Base-by-base conservation (phyloP, 2,888 invertebrate species). In the Philereme vetulata region DNA sequence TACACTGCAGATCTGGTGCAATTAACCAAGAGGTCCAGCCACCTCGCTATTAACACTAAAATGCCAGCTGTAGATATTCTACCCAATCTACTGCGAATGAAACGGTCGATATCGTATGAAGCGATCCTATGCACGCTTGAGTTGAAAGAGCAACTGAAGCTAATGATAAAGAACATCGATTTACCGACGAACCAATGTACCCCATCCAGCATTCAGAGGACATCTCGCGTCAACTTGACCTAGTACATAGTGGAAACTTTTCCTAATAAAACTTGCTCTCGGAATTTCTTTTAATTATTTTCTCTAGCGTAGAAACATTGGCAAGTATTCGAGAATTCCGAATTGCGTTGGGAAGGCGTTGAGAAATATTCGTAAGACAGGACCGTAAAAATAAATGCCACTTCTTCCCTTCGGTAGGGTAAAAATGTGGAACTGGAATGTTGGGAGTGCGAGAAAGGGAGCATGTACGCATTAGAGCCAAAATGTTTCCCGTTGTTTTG, bases 71-170 rank as follows among this genome's bases (percentile, higher is more conserved):
- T 63, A 60, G 77, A 65, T 11, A 79, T 85, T 36, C 60, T 88
- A 45, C 82, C 88, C 0, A 82, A 75, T 65, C 59, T 86, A 34
- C 68, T 90, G 5, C 70, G 77, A 53, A 77, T 86, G 7, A 90
- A 87, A 48, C 77, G 86, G 44, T 88, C 90, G 1, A 77, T 86
- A 45, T 89, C 88, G 0, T 84, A 86, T 38, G 88, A 90, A 71
- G 85, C 83, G 0, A 78, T 87, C 38, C 56, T 86, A 42, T 85
- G 85, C 67, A 75, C 80, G 4, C 86, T 84, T 21, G 86, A 86
- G 52, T 68, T 89, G n/a, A 74, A 79, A 45, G 82, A 86, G 6
- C 82, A 85, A 56, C 66, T 88, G 49, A 84, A 78, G 61, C 57
- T 64, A 9, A 74, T 85, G 51, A 76, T 85, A 50, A 80, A 73